Evolutionary conservation across 2,888 invertebrate genomes (phyloP).

Genomic region (Odontocerum albicorne): DNA sequence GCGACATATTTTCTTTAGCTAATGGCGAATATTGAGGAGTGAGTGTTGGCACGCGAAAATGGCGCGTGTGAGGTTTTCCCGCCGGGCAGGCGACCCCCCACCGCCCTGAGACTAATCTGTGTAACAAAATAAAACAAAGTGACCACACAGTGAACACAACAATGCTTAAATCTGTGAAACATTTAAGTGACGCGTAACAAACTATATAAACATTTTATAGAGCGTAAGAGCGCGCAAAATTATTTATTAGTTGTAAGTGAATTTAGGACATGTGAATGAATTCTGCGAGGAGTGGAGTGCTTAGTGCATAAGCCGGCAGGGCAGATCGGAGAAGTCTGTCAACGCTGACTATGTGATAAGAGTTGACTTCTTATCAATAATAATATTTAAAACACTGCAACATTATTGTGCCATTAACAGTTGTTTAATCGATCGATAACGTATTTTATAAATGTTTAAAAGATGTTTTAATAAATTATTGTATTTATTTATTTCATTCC

Average conservation of each 20-base stretch:
- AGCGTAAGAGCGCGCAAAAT: slow-evolving; percentile 10
- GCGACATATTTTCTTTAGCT: too few species aligned
- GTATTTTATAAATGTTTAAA: slow-evolving; percentile 13
- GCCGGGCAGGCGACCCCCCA: slow-evolving; percentile 35
- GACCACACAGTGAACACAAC: background rate
- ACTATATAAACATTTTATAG: background rate
- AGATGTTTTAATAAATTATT: too few species aligned
- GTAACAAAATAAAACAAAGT: slow-evolving; percentile 5
- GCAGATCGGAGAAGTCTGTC: background rate
- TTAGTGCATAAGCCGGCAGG: slow-evolving; percentile 1
- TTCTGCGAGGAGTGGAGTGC: slow-evolving; percentile 6
- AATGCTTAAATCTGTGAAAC: slow-evolving; percentile 16
- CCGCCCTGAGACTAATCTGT: slow-evolving; percentile 27
- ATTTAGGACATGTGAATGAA: slow-evolving; percentile 7
- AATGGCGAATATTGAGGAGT: too few species aligned
- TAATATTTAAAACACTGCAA: slow-evolving; percentile 8
- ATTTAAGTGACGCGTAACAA: slow-evolving; percentile 6
- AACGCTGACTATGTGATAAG: background rate
- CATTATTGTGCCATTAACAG: slow-evolving; percentile 26
- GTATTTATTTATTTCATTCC: too few species aligned
- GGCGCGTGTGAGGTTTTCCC: slow-evolving; percentile 32
- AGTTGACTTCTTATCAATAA: slow-evolving; percentile 1
- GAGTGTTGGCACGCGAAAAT: slow-evolving; percentile 21
- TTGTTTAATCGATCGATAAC: background rate
- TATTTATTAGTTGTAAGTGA: background rate